Evolutionary conservation across 2,888 invertebrate genomes (phyloP), one percentile per base, ranked within the genome.

Genomic region (Caprella mutica): DNA sequence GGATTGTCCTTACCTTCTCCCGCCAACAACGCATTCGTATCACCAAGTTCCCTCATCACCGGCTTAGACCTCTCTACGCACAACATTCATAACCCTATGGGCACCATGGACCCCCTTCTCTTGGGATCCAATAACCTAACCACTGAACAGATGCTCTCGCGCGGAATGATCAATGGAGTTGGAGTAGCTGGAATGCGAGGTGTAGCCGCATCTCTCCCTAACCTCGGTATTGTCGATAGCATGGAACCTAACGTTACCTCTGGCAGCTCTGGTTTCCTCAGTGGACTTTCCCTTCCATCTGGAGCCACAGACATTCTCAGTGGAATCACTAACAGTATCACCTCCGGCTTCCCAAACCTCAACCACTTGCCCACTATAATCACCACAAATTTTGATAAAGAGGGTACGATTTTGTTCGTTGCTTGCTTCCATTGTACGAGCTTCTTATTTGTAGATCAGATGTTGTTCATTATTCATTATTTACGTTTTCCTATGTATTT

Each of bases 331-430:
- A 46, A 23, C 46, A 52, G 38, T 24, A 51, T 55, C 48, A 52
- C 29, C 46, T 58, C 61, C 2, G 56, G 54, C 42, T 64, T 64
- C 58, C 33, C 57, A 14, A 55, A 48, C 48, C 35, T 60, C 50
- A 42, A 54, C 17, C 52, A 58, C 17, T 56, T 64, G 29, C 64
- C 64, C 21, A 64, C 64, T 43, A 64, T 64, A 44, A 64, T 64
- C 55, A 64, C 64, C 50, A 64, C 64, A 38, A 58, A 57, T 44
- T 64, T 59, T 52, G 64, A 64, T 38, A 64, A 64, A 52, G 64
- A 64, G 48, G 64, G 64, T 64, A 58, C 50, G 59, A 44, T 35
- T 58, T 46, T 38, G 29, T 44, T 35, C 38, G 46, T 44, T 8
- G 21, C 6, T 27, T 14, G 30, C 44, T 30, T 29, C n/a, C 33